Evolutionary conservation across 23 tunicate genomes (phyloP).

Genomic region (Aplidium turbinatum): DNA sequence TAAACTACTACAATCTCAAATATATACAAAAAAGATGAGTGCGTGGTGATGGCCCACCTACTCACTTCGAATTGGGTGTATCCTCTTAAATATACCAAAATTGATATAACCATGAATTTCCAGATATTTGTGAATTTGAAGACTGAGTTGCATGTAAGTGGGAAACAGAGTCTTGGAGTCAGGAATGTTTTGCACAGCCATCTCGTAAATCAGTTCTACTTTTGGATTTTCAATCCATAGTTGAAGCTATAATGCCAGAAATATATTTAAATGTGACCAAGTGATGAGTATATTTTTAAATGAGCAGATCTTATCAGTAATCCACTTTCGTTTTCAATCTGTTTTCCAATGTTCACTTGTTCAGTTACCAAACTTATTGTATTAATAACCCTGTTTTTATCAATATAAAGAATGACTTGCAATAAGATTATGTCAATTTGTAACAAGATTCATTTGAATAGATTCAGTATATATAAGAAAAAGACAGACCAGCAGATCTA

Average conservation of each 20-base stretch:
- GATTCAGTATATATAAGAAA: no score
- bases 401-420: neutral
- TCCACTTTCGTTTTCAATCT: neutral
- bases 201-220: constrained; percentile 66
- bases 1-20: no score
- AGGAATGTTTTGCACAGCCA: constrained; percentile 46
- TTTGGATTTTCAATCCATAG: constrained; percentile 86
- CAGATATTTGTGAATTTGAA: constrained; percentile 68
- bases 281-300: neutral
- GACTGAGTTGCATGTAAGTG: constrained; percentile 39
- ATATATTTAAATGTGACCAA: neutral
- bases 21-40: no score
- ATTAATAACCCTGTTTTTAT: neutral
- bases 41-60: no score
- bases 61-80: constrained; percentile 72
- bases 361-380: no score
- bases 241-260: constrained; percentile 53
- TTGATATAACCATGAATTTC: constrained; percentile 75
- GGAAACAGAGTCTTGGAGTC: constrained; percentile 39
- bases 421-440: no score
- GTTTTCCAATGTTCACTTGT: no score
- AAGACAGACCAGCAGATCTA: no score
- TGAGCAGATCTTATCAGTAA: neutral
- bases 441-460: no score
- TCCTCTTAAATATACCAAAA: constrained; percentile 81